Evolutionary conservation across 2,888 invertebrate genomes (phyloP).

Genomic region (Acheta domesticus): DNA sequence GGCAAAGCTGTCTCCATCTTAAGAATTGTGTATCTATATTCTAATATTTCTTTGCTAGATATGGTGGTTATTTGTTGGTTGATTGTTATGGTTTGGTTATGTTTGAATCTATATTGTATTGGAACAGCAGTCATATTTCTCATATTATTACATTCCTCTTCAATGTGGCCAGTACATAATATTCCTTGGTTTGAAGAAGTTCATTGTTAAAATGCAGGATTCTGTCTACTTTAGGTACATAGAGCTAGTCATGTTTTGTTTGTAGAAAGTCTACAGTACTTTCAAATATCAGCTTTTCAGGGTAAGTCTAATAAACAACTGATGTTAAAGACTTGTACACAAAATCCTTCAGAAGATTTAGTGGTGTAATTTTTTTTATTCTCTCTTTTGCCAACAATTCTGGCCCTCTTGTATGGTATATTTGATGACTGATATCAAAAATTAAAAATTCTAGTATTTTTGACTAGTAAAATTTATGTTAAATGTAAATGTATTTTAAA

Average conservation of each 20-base stretch:
- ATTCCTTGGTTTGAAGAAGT: neutral
- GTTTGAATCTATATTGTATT: neutral
- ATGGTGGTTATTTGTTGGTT: neutral
- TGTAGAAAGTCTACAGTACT: neutral
- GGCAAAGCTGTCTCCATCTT: constrained; percentile 66
- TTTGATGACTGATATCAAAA: neutral
- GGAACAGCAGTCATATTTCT: too few relatives aligned
- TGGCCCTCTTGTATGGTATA: neutral
- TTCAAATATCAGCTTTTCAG: neutral
- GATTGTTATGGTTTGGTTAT: neutral
- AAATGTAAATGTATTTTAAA: neutral
- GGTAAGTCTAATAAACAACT: too few relatives aligned
- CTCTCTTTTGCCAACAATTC: neutral
- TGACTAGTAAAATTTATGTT: neutral
- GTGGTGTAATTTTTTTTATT: neutral
- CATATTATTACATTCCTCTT: neutral
- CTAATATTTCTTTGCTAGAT: neutral
- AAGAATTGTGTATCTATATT: constrained; percentile 25
- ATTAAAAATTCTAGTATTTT: neutral
- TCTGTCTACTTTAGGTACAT: neutral
- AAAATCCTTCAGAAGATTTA: neutral
- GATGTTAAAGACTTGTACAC: too few relatives aligned
- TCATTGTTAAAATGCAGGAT: neutral
- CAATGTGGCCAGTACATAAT: neutral
- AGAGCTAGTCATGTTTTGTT: neutral